Evolutionary conservation across 92 coral and sea anemone genomes (phyloP), one percentile per base, ranked within the genome.

Genomic region (Epizoanthus ramosus): DNA sequence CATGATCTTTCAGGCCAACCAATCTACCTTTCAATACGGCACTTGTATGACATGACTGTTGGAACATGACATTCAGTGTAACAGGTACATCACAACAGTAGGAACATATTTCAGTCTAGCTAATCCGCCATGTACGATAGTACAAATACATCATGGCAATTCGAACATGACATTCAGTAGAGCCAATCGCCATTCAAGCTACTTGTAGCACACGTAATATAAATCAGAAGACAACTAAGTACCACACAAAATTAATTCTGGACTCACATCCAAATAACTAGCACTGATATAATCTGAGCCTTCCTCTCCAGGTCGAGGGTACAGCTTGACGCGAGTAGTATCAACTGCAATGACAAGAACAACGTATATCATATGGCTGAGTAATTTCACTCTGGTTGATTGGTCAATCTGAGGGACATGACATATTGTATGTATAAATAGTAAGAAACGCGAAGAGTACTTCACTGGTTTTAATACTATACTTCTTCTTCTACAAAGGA

Each of bases 251-350:
- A 59, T 13, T 18, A 56, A 69, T 63, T 63, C n/a, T 39, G 5
- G 3, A 85, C 98, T 88, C 67, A 96, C 99, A 69, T 94, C 92
- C 47, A 96, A 85, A 71, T 88, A 94, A 68, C 89, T 96, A 41
- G 98, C 99, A 57, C 91, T 96, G 86, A 96, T 91, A 68, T 92
- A 96, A 79, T 96, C 99, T 0, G 96, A 92, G 19, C 99, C 99
- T 71, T 94, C 98, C 71, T 88, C 94, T 39, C 98, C 93, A 15
- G 97, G 97, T 3, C 92, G 84, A 23, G 94, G 98, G 61, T 72
- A 94, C 57, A 96, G 90, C 68, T 92, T 95, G 3, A 96, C 97
- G 60, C 99, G 90, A 60, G 93, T 83, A 37, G 88, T 87, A 68
- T 93, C 97, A 68, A 92, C 97, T 95, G 75, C 8, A 57, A 66